A percentile compares a stretch with the other conserved stretches of the same genome.
phyloP scores from a whole-genome alignment of 2,797 vertebrate genomes.

The Valencia hispanica region DNA sequence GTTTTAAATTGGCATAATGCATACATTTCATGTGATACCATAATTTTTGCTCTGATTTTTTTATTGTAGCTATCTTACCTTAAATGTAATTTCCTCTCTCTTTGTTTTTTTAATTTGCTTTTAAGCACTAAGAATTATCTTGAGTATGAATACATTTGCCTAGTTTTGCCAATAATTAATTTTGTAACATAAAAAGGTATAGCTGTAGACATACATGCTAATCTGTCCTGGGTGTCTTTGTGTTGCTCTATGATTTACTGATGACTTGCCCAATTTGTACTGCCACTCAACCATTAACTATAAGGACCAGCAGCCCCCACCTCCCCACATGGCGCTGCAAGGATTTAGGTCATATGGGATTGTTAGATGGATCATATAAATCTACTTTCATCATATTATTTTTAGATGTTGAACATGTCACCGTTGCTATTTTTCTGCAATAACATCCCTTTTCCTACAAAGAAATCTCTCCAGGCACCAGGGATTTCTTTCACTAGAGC shows the following conservation, averaged over 20 bases:
- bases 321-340: background rate
- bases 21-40: background rate
- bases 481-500: slow-evolving; percentile 23
- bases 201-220: background rate
- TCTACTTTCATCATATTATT: background rate
- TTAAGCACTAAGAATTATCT: background rate
- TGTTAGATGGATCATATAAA: background rate
- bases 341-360: background rate
- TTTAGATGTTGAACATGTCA: slow-evolving; percentile 8
- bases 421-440: background rate
- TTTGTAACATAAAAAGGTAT: background rate
- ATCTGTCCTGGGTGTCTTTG: background rate
- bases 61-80: background rate
- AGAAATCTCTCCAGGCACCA: slow-evolving; percentile 14
- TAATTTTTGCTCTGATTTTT: background rate
- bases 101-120: background rate
- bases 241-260: background rate
- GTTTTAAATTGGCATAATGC: background rate
- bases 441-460: slow-evolving; percentile 5
- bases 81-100: background rate
- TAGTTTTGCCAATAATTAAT: background rate
- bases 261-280: slow-evolving; percentile 1
- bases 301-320: background rate
- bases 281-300: background rate
- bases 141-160: background rate